Evolutionary conservation across 2,797 vertebrate genomes (phyloP).

Genomic region (Rhynchotus rufescens): DNA sequence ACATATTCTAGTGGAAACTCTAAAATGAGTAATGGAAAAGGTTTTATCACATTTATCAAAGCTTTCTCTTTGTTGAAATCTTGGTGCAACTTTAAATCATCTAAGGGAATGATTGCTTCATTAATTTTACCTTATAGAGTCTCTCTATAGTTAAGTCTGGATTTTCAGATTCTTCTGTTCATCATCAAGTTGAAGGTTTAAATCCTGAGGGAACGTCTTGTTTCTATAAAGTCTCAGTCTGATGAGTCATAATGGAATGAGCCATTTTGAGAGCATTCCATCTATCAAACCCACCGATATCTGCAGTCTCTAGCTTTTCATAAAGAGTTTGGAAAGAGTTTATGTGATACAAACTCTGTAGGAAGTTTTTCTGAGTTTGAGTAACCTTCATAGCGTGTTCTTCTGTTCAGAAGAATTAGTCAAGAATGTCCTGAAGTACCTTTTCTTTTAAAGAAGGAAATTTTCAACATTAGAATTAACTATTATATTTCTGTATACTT

Average conservation of each 20-base stretch:
- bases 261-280: conserved; percentile 34
- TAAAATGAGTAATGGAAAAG: conserved; percentile 7
- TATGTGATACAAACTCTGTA: background rate
- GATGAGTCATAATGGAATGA: conserved; percentile 44
- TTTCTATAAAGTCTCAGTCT: conserved; percentile 40
- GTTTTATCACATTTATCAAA: conserved; percentile 2
- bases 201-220: conserved; percentile 26
- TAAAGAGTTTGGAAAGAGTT: conserved; percentile 23
- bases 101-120: conserved; percentile 20
- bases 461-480: background rate
- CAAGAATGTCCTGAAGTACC: background rate
- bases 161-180: conserved; percentile 50
- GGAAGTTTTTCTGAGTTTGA: background rate
- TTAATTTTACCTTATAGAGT: conserved; percentile 22
- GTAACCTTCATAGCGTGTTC: background rate
- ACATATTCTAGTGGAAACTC: background rate
- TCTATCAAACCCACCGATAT: conserved; percentile 53
- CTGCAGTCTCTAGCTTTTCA: background rate
- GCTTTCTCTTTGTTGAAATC: background rate
- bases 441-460: background rate
- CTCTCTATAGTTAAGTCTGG: conserved; percentile 2
- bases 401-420: conserved; percentile 3
- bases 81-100: background rate
- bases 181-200: conserved; percentile 39
- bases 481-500: background rate